These are phyloP conservation scores for Trachelus iudaicus DNA, from an alignment of 2,888 invertebrate species.

Conservation along the genomic window DNA sequence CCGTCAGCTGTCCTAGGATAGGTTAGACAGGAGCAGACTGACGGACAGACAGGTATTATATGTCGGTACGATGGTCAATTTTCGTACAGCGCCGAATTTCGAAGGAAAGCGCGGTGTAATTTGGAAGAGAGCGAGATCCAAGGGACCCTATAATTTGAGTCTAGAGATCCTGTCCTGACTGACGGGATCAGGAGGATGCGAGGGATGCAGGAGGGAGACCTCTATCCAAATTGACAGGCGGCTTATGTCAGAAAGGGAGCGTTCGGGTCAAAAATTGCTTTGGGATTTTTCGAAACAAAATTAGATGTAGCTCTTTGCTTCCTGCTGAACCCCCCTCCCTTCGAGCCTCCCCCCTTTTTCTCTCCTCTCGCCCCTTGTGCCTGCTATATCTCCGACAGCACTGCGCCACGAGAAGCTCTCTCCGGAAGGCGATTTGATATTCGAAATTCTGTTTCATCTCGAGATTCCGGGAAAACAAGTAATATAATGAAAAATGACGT, in stretches of 20 bases:
- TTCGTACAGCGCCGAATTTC: conserved; percentile 13
- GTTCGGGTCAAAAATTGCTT: conserved; percentile 5
- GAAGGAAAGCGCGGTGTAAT: conserved; percentile 19
- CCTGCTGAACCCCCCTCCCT: too few relatives aligned
- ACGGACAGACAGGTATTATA: too few relatives aligned
- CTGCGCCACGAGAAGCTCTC: too few relatives aligned
- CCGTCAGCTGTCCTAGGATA: too few relatives aligned
- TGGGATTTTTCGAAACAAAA: conserved; percentile 3
- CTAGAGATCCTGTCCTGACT: conserved; percentile 14
- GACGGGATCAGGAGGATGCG: conserved; percentile 13
- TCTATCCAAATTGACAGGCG: conserved; percentile 4
- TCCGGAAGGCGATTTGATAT: too few relatives aligned
- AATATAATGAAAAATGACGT: too few relatives aligned
- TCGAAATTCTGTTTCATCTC: too few relatives aligned
- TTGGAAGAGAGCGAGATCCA: conserved; percentile 11
- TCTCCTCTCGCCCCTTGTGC: too few relatives aligned
- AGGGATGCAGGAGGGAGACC: not conserved
- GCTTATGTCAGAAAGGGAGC: conserved; percentile 5
- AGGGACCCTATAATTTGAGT: conserved; percentile 22
- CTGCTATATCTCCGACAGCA: too few relatives aligned
- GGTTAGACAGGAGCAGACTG: too few relatives aligned
- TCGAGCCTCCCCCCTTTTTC: too few relatives aligned
- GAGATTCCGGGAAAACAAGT: too few relatives aligned
- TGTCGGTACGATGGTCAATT: conserved; percentile 11
- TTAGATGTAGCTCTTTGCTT: conserved; percentile 2